Base-by-base conservation (phyloP, 2,888 invertebrate genomes). In the Melangyna quadrimaculata region DNA sequence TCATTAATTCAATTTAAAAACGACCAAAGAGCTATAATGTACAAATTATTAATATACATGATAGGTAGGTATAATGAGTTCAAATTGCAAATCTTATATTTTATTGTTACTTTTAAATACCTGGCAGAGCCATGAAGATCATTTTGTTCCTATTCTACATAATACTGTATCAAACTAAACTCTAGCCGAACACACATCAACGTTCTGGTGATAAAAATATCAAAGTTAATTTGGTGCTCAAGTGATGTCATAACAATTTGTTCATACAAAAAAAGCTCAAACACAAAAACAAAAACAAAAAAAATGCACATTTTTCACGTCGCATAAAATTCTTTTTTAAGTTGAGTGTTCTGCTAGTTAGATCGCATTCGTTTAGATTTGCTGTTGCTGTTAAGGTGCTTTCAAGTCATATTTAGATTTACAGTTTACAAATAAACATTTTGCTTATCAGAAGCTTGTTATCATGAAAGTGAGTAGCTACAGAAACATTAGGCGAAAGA, bases 391-490 rank as follows among this genome's bases (percentile, higher is more conserved):
- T 61, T 10, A 73, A 70, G 22, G 69, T 75, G 75, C 53, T 74
- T 22, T 53, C 10, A 8, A 67, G 51, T 59, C 32, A 19, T 10
- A 10, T 24, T 24, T 48, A 2, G 8, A 29, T 19, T 37, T n/a
- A n/a, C 22, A 22, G 14, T 24, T 9, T n/a, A 71, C 10, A 22
- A 65, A 67, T 12, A 48, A 29, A 17, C 6, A 14, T 19, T 14
- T 12, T n/a, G n/a, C n/a, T n/a, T 12, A 5, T 17, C 0, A 45
- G 19, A 45, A 19, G 45, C n/a, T 53, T 45, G 2, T 32, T 14
- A 73, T 27, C 65, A 79, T 79, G 79, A 74, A 69, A 37, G 79
- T 79, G 69, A 79, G 79, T 79, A 43, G 3, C 8, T 1, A 35
- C 1, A 37, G 8, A 37, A 61, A 61, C 17, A 29, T 17, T 29